phyloP scores from a whole-genome alignment of 2,113 vertebrate species.

The Pavo muticus region DNA sequence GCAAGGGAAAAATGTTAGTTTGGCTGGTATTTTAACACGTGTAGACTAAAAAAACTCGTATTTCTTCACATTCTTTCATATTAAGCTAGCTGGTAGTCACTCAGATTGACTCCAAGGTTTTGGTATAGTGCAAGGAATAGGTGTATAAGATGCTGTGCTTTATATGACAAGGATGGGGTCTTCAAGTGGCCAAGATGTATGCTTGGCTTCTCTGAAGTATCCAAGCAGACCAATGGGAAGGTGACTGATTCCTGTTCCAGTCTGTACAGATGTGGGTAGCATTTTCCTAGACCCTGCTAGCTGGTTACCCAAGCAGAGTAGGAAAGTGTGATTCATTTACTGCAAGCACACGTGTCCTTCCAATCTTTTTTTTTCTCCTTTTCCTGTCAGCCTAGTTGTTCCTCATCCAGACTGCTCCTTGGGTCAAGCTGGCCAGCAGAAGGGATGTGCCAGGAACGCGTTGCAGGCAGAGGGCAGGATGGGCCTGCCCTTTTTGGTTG shows the following conservation, averaged over 20 bases:
- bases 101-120: background rate
- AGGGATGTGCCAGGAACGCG: background rate
- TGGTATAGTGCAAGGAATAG: background rate
- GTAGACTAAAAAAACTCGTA: background rate
- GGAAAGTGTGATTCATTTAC: background rate
- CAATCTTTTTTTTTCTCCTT: no score
- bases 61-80: background rate
- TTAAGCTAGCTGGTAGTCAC: background rate
- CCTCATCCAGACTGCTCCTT: background rate
- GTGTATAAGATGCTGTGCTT: background rate
- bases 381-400: background rate
- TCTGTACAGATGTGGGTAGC: background rate
- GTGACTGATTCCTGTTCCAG: background rate
- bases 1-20: background rate
- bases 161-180: background rate
- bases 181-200: background rate
- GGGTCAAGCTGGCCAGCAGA: slow-evolving; percentile 27
- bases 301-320: background rate
- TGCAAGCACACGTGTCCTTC: rapidly evolving
- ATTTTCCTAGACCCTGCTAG: background rate
- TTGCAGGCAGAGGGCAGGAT: background rate
- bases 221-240: background rate
- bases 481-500: background rate
- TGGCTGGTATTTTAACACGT: background rate
- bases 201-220: background rate